Conservation (phyloP, 2,113 vertebrate genomes). For the Mastomys coucha region DNA sequence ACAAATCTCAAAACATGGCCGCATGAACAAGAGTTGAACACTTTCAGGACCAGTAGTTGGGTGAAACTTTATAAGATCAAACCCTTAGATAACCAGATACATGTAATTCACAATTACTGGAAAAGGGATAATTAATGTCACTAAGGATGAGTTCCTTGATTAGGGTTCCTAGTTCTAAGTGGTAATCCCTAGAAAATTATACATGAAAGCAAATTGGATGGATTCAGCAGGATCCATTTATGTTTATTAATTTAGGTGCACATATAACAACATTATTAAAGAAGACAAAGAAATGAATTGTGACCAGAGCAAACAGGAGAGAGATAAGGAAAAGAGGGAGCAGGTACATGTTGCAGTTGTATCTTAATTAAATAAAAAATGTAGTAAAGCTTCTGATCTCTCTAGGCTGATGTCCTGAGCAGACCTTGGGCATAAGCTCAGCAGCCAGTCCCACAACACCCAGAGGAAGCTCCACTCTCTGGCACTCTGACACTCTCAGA, state of each 20-base stretch:
- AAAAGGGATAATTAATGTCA: background rate
- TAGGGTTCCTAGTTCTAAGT: background rate
- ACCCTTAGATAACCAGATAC: background rate
- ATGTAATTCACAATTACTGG: background rate
- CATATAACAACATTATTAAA: background rate
- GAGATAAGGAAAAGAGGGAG: background rate
- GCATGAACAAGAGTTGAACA: background rate
- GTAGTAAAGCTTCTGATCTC: no score
- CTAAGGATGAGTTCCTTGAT: background rate
- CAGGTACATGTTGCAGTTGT: background rate
- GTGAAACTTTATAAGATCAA: background rate
- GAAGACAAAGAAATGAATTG: background rate
- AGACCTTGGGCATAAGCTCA: no score
- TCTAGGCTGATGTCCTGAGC: no score
- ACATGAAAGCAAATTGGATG: background rate
- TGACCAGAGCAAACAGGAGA: background rate
- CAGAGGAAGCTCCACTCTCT: no score
- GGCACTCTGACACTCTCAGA: no score
- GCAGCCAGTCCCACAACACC: no score
- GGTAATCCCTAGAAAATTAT: background rate
- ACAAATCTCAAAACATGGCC: background rate
- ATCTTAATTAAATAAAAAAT: background rate
- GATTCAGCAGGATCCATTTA: background rate
- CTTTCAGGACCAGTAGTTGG: background rate
- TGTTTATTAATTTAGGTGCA: background rate